Evolutionary conservation across 64 coral and sea anemone genomes (phyloP).

Genomic region (Astreopora myriophthalma): DNA sequence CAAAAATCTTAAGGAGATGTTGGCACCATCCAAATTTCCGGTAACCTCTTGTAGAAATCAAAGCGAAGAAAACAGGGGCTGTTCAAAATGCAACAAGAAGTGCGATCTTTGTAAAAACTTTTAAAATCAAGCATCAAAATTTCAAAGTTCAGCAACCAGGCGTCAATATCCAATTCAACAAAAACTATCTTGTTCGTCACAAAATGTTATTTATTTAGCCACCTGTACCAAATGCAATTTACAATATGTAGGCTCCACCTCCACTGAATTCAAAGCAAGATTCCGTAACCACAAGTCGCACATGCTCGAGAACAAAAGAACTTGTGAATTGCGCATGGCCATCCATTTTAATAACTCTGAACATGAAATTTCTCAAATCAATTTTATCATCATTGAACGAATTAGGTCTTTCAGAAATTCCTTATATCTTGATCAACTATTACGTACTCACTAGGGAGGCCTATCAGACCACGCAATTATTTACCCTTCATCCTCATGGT

Average conservation of each 20-base stretch:
- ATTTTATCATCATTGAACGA: neutral
- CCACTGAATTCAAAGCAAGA: too few species aligned
- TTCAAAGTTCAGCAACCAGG: neutral
- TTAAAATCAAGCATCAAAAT: neutral
- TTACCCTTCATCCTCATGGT: neutral
- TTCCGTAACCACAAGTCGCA: slow-evolving; percentile 37
- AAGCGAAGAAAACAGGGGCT: neutral
- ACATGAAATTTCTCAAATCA: slow-evolving; percentile 5
- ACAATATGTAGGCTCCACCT: slow-evolving; percentile 56
- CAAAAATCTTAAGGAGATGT: neutral
- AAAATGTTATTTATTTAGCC: slow-evolving; percentile 35
- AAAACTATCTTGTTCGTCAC: neutral
- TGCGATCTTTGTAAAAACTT: slow-evolving; percentile 33
- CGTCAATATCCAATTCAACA: slow-evolving; percentile 2
- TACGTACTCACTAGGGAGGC: slow-evolving; percentile 31
- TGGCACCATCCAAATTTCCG: neutral
- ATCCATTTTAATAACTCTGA: slow-evolving; percentile 14
- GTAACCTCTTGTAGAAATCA: neutral
- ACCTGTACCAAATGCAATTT: neutral
- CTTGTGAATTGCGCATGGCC: slow-evolving; percentile 21
- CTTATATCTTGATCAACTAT: neutral
- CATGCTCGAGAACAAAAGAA: slow-evolving; percentile 28
- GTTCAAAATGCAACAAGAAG: neutral
- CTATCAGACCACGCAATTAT: slow-evolving; percentile 31
- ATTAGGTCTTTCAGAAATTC: neutral